These are phyloP conservation scores for Enteromius radiatus DNA, from an alignment of 2,797 vertebrate species.

Conservation along the genomic window DNA sequence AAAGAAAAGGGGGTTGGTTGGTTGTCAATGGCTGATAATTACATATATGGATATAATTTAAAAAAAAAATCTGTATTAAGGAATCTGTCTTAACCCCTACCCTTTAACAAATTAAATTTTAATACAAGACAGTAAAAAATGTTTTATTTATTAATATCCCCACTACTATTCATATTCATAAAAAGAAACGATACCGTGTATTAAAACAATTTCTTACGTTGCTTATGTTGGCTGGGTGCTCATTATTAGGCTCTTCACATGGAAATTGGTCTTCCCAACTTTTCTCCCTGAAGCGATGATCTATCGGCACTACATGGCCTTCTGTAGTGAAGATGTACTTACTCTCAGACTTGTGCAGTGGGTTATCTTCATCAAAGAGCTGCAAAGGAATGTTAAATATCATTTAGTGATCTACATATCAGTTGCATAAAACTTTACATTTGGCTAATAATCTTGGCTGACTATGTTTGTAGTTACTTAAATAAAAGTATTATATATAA, in stretches of 20 bases:
- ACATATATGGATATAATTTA: no score
- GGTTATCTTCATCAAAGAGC: constrained; percentile 98
- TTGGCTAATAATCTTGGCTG: not conserved
- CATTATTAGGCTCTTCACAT: constrained; percentile 68
- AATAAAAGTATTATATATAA: not conserved
- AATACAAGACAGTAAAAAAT: not conserved
- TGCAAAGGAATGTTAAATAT: constrained; percentile 59
- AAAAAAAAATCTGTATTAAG: no score
- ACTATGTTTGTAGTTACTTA: not conserved
- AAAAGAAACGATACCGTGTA: not conserved
- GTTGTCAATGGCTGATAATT: not conserved
- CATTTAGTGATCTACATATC: not conserved
- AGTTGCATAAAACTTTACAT: not conserved
- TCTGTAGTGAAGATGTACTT: constrained; percentile 98
- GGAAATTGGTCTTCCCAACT: constrained; percentile 86
- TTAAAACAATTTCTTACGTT: constrained; percentile 69
- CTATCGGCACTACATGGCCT: constrained; percentile 92
- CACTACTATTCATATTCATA: not conserved
- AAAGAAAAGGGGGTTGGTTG: not conserved
- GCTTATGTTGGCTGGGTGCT: constrained; percentile 81
- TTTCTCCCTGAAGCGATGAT: constrained; percentile 87
- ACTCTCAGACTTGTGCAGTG: constrained; percentile 90
- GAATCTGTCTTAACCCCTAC: not conserved
- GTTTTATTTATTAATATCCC: not conserved
- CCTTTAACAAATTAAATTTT: not conserved